These are phyloP conservation scores for Ophion costatus DNA, from an alignment of 2,888 invertebrate species.

Conservation along the genomic window DNA sequence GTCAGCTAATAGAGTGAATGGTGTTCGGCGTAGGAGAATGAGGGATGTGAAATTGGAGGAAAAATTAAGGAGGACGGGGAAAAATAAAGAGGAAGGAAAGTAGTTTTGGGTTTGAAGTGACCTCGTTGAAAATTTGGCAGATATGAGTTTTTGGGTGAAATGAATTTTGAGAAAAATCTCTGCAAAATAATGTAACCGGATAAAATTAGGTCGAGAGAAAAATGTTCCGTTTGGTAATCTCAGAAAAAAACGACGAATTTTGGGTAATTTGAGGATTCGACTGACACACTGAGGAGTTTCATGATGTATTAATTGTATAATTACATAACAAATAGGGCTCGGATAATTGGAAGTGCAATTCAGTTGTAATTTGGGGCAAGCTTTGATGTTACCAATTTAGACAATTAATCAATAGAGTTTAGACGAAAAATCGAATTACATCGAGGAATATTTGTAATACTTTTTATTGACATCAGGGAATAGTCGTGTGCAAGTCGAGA, in stretches of 20 bases:
- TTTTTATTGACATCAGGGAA: not conserved
- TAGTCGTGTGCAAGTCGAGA: too few species aligned
- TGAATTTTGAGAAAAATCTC: not conserved
- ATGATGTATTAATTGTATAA: not conserved
- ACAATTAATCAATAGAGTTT: not conserved
- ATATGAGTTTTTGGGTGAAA: not conserved
- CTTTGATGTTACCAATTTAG: not conserved
- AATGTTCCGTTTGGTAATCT: not conserved
- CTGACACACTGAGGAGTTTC: not conserved
- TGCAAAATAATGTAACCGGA: not conserved
- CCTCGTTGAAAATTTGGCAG: not conserved
- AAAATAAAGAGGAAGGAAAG: not conserved
- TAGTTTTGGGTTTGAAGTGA: not conserved
- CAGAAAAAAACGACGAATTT: not conserved
- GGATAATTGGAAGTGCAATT: not conserved
- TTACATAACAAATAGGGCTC: not conserved
- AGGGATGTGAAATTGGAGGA: not conserved
- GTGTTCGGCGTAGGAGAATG: not conserved
- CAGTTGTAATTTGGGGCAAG: not conserved
- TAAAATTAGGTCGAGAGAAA: not conserved
- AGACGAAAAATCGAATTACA: not conserved
- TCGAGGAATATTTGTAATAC: not conserved
- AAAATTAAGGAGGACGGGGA: not conserved
- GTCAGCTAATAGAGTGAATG: not conserved
- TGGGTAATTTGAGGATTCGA: not conserved